Base-by-base conservation (phyloP, 2,113 vertebrate species). In the western clawed frog (Xenopus tropicalis) region DNA sequence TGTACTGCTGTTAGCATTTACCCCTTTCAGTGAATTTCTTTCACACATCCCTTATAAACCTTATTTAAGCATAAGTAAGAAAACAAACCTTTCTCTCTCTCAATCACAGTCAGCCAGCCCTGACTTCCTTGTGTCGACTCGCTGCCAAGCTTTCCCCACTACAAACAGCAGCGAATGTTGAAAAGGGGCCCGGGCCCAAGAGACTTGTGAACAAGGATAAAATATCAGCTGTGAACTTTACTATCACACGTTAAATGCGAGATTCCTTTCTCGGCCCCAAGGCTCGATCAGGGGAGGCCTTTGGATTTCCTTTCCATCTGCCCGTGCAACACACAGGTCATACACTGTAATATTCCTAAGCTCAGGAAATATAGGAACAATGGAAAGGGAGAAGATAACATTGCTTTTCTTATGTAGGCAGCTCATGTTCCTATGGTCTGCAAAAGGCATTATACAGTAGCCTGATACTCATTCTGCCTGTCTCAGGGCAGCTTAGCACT, bases 161-260 rank as follows among this genome's bases (percentile, higher is more conserved):
- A 25, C 17, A 52, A 69, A 43, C 24, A 48, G 46, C 46, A 48
- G 6, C 19, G 22, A 29, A 25, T 52, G 12, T n/a, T 58, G 67
- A 69, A 58, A 48, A 58, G 54, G n/a, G 25, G 13, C 21, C 52
- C 68, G 44, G 42, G 43, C 56, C 17, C 25, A 11, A 54, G 20
- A 59, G n/a, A 68, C 22, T 44, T 65, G 11, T 65, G 11, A 68
- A 56, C 14, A 11, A 67, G 46, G 19, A 67, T 67, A 24, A 67
- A 52, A 67, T 52, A 51, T 67, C 44, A 67, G 65, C 21, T 44
- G 44, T 52, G 65, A 67, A 67, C 21, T 51, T 23, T 14, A 24
- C 22, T 23, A 16, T 52, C 65, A 24, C 10, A 17, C 51, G 11
- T 19, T 56, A 56, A 56, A 68, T 16, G 8, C 24, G 17, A 23